Conservation (phyloP, 2,797 vertebrate species). For the Champsocephalus esox region DNA sequence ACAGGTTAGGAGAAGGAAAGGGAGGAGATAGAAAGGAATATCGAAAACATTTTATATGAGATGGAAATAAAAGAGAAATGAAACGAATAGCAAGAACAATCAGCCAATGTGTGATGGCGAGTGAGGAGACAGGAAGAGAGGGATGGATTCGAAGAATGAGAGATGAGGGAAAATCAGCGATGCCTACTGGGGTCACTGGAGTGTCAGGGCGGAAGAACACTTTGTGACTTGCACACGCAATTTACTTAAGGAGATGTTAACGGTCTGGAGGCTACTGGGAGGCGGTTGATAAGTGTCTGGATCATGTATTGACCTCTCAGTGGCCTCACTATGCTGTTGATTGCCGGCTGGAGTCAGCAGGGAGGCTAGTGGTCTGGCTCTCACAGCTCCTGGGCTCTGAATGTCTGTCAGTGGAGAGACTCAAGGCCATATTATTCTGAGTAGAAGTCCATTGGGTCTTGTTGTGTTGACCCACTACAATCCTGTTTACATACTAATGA, state of each 20-base stretch:
- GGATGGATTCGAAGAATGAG: conserved; percentile 23
- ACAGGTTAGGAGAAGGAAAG: background rate
- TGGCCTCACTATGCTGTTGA: conserved; percentile 70
- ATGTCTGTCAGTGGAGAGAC: conserved; percentile 75
- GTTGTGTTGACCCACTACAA: conserved; percentile 73
- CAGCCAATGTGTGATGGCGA: conserved; percentile 5
- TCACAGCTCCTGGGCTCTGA: conserved; percentile 61
- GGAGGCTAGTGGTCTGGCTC: conserved; percentile 69
- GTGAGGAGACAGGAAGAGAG: conserved; percentile 8
- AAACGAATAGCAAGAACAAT: conserved; percentile 52
- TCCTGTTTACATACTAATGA: conserved; percentile 83
- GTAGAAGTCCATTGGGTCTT: conserved; percentile 73
- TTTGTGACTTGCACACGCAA: conserved; percentile 67
- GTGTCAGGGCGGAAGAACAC: conserved; percentile 68
- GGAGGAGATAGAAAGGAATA: background rate
- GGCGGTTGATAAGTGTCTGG: conserved; percentile 77
- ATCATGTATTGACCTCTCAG: conserved; percentile 73
- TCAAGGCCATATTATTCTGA: conserved; percentile 76
- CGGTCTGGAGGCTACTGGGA: conserved; percentile 67
- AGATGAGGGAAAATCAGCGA: conserved; percentile 51
- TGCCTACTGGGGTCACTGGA: conserved; percentile 68
- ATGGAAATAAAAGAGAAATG: conserved; percentile 52
- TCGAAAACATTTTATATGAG: background rate
- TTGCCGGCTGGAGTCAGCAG: conserved; percentile 72
- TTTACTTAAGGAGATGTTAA: conserved; percentile 81